Conservation (phyloP, 2,797 vertebrate genomes). For the Dromococcyx pavoninus region DNA sequence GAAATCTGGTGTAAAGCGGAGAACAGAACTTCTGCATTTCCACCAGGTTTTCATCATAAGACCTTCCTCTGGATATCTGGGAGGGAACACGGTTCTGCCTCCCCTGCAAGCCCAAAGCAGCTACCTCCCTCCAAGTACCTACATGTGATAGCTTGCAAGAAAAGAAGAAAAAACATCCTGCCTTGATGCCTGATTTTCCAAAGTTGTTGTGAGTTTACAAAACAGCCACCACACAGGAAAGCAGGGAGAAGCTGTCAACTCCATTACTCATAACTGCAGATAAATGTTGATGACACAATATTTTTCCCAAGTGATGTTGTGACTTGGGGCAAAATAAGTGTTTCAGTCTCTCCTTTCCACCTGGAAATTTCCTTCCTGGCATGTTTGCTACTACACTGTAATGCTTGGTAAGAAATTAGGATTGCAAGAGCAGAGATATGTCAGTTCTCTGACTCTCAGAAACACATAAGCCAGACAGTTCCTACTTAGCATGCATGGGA, state of each 20-base stretch:
- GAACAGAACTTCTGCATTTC: neutral
- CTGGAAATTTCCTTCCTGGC: neutral
- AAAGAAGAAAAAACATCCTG: neutral
- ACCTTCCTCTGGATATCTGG: neutral
- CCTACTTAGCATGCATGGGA: constrained; percentile 24
- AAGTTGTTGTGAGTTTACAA: neutral
- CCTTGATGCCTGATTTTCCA: neutral
- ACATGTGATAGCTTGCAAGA: neutral
- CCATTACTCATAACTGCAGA: neutral
- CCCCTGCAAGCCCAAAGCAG: neutral
- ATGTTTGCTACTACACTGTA: neutral
- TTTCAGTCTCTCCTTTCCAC: neutral
- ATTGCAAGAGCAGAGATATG: neutral
- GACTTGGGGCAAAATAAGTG: neutral
- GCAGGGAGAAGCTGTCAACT: neutral
- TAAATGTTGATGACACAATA: neutral
- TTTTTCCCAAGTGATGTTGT: neutral
- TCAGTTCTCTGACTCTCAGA: neutral
- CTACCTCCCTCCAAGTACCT: neutral
- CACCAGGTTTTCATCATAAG: neutral
- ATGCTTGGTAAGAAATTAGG: neutral
- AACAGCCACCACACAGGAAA: neutral
- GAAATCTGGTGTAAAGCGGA: neutral
- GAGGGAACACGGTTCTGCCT: neutral
- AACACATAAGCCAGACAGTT: neutral